These are phyloP conservation scores for Lepeophtheirus nordmannii DNA, from an alignment of 2,888 invertebrate species.

Conservation along the genomic window DNA sequence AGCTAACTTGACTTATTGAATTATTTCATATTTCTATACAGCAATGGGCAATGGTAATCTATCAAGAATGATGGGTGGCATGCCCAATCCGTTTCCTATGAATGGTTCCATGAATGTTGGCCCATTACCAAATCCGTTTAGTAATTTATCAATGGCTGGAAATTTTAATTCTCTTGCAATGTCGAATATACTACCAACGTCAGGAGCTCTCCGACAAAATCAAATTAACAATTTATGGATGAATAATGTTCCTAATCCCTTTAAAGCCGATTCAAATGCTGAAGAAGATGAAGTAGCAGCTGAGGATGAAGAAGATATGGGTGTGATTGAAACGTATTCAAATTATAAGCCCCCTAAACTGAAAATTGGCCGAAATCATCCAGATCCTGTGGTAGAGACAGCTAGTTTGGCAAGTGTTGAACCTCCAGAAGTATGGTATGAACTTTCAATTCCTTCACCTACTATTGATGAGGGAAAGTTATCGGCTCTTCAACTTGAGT, in stretches of 20 bases:
- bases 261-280: constrained; percentile 1
- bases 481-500: constrained; percentile 87
- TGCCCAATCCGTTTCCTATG: not conserved
- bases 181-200: not conserved
- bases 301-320: constrained; percentile 88
- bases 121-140: not conserved
- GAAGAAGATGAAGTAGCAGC: constrained; percentile 47
- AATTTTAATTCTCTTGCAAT: not conserved
- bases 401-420: constrained; percentile 90
- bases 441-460: constrained; percentile 37
- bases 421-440: constrained; percentile 66
- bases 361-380: constrained; percentile 85
- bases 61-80: constrained; percentile 1
- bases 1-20: not conserved
- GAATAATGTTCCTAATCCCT: not conserved
- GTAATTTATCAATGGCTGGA: not conserved
- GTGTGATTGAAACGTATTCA: constrained; percentile 97
- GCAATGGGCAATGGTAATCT: constrained; percentile 8
- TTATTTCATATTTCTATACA: not conserved
- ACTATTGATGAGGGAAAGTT: constrained; percentile 39
- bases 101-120: not conserved
- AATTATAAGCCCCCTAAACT: constrained; percentile 34
- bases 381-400: constrained; percentile 96
- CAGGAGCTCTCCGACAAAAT: not conserved
- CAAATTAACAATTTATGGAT: constrained; percentile 11